Conservation (phyloP, 1,140 invertebrate genomes). For the Rhysida immarginata region DNA sequence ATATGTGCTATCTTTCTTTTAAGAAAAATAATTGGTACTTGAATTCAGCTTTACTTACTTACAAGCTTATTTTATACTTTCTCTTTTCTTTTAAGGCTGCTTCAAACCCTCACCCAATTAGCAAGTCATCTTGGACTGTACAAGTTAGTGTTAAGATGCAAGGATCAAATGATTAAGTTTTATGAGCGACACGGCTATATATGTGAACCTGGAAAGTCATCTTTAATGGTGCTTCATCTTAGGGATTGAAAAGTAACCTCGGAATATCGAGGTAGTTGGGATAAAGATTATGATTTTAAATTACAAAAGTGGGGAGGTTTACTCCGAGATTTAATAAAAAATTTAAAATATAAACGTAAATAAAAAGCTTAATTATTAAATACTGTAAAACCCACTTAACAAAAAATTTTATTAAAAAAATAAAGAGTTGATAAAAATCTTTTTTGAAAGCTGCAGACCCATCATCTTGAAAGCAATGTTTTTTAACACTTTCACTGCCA, state of each 20-base stretch:
- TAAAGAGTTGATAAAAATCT: too few species aligned
- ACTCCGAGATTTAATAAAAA: background rate
- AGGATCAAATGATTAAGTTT: conserved; percentile 74
- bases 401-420: too few species aligned
- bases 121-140: conserved; percentile 73
- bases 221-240: conserved; percentile 60
- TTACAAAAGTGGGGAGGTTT: background rate
- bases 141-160: conserved; percentile 90
- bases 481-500: too few species aligned
- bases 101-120: conserved; percentile 59
- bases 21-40: too few species aligned
- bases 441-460: too few species aligned
- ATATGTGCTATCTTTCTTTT: too few species aligned
- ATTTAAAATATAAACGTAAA: background rate
- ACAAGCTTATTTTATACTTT: too few species aligned
- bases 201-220: conserved; percentile 67
- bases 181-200: conserved; percentile 79
- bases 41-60: too few species aligned
- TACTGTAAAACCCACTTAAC: too few species aligned
- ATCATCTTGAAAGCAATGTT: too few species aligned
- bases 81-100: conserved; percentile 43
- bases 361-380: background rate
- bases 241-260: background rate
- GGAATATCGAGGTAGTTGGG: too few species aligned
- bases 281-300: too few species aligned